Evolutionary conservation across 2,888 invertebrate species (phyloP).

Genomic region (Mesorhabditis belari): DNA sequence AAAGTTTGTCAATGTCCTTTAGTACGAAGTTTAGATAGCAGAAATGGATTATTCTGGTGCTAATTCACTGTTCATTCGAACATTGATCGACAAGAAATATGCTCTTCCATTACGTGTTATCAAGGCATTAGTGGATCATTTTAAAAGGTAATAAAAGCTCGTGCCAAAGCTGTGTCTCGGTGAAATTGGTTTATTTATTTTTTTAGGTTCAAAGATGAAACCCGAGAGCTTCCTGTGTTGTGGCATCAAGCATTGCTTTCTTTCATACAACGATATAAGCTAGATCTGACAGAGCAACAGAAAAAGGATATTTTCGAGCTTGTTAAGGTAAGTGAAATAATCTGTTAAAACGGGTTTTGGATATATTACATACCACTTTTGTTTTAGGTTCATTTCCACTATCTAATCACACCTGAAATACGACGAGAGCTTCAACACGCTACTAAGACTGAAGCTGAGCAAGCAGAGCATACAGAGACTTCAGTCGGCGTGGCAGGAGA

Average conservation of each 20-base stretch:
- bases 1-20: background rate
- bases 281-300: slow-evolving; percentile 86
- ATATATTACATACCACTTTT: background rate
- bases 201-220: background rate
- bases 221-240: slow-evolving; percentile 71
- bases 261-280: slow-evolving; percentile 89
- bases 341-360: background rate
- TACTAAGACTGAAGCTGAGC: slow-evolving; percentile 61
- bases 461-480: slow-evolving; percentile 13
- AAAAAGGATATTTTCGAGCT: slow-evolving; percentile 76
- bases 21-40: slow-evolving; percentile 83
- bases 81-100: slow-evolving; percentile 93
- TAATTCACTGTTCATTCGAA: slow-evolving; percentile 84
- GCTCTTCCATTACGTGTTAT: slow-evolving; percentile 88
- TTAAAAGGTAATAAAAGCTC: slow-evolving; percentile 65
- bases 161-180: background rate
- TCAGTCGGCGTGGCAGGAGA: background rate
- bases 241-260: slow-evolving; percentile 94
- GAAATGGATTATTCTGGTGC: slow-evolving; percentile 96
- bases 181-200: background rate
- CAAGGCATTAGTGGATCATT: slow-evolving; percentile 88
- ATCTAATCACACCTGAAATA: slow-evolving; percentile 72
- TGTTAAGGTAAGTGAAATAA: slow-evolving; percentile 55
- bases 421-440: slow-evolving; percentile 73
- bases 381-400: slow-evolving; percentile 60